phyloP scores from a whole-genome alignment of 2,113 vertebrate species.

The Geococcyx californianus region DNA sequence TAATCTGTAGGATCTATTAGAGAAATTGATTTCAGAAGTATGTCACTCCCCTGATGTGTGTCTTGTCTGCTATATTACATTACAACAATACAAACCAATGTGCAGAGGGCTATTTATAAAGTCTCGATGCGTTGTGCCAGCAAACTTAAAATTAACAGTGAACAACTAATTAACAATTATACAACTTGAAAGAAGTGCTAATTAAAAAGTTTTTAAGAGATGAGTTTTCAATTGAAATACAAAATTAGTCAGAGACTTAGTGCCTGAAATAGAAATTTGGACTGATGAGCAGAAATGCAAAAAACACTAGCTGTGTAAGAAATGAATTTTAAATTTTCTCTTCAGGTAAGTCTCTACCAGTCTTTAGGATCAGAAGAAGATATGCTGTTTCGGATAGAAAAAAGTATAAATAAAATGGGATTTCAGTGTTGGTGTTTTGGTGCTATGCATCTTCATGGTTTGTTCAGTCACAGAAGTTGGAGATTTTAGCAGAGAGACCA shows the following conservation, averaged over 20 bases:
- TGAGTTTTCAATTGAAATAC: slow-evolving; percentile 45
- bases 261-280: slow-evolving; percentile 21
- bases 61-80: neutral
- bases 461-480: neutral
- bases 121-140: neutral
- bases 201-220: slow-evolving; percentile 55
- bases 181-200: slow-evolving; percentile 46
- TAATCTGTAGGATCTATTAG: neutral
- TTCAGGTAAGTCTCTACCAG: neutral
- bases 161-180: slow-evolving; percentile 56
- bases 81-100: neutral
- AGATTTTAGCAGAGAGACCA: neutral
- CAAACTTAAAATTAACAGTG: slow-evolving; percentile 33
- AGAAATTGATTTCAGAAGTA: neutral
- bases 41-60: neutral
- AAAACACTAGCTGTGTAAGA: neutral
- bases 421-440: neutral
- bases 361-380: neutral
- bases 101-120: slow-evolving; percentile 14
- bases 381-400: neutral
- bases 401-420: neutral
- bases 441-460: fast-evolving
- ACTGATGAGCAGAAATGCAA: neutral
- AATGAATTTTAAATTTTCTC: neutral
- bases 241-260: slow-evolving; percentile 1